Conservation (phyloP, 2,113 vertebrate genomes). For the Hypanus sabinus region DNA sequence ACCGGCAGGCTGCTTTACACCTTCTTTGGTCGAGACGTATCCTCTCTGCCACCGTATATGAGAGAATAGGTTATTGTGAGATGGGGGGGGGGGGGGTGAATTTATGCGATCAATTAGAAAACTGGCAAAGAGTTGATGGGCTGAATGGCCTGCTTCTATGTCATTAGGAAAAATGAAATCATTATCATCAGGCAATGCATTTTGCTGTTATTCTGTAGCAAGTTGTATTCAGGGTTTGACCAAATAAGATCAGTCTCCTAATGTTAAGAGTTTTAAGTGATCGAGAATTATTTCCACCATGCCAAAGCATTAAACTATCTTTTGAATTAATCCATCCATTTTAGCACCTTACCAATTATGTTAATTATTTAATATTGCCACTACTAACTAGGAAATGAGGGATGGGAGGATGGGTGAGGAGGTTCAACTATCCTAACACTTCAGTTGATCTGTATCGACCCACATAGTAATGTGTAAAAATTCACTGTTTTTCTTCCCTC, state of each 20-base stretch:
- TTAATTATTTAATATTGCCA: neutral
- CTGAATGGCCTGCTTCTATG: no score
- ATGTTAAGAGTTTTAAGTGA: neutral
- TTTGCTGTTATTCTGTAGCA: neutral
- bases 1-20: no score
- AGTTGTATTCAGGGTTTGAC: neutral
- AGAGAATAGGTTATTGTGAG: no score
- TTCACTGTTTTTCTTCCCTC: neutral
- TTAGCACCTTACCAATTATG: neutral
- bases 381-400: neutral
- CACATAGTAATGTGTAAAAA: neutral
- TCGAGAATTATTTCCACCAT: neutral
- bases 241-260: neutral
- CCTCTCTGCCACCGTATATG: no score
- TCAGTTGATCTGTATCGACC: neutral
- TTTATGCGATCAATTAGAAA: no score
- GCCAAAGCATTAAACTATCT: neutral
- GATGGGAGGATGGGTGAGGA: no score
- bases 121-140: no score
- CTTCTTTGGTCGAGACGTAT: no score
- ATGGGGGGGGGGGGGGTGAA: no score
- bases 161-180: no score
- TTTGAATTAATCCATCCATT: neutral
- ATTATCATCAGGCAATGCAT: neutral
- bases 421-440: neutral